Base-by-base conservation (phyloP, 2,888 invertebrate genomes). In the Erebia epiphron region DNA sequence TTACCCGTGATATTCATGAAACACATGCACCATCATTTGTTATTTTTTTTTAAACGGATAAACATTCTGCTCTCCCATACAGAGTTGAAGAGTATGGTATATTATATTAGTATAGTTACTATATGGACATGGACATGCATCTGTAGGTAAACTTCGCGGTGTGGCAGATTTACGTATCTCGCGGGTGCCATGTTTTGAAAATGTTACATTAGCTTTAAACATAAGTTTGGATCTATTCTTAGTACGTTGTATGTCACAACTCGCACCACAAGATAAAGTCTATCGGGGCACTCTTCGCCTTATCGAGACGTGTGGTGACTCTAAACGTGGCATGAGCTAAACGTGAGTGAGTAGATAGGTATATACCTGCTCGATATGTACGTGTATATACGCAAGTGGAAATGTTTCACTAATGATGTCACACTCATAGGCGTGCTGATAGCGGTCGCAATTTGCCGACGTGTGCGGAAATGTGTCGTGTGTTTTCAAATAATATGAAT, bases 381-480 rank as follows among this genome's bases (percentile, higher is more conserved):
- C 83, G 82, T 84, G 83, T 77, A 75, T 76, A 75, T 79, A 80
- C 81, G 83, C 77, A 79, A 73, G 72, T 74, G 77, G 78, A 82
- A 83, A 85, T 85, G 84, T 84, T 85, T 84, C 73, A 77, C 75
- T 75, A 73, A 76, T 86, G 85, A 86, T 83, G 84, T 86, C 86
- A 87, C 80, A 74, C 75, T 74, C 68, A 68, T 75, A 67, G 67
- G 65, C 18, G 54, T 54, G 68, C 63, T 61, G 72, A 69, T 71
- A 66, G 66, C 50, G 72, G 65, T 67, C 67, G 50, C 67, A 72
- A 71, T 71, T 73, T 54, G 68, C 54, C 49, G 67, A 49, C 64
- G 54, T 62, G 67, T 57, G 68, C 70, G 66, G 62, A 58, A 62
- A 69, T 54, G n/a, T 16, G 60, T 66, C 52, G 64, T 64, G 69